These are phyloP conservation scores for Poeciliopsis prolifica DNA, from an alignment of 2,113 vertebrate species.

Conservation along the genomic window DNA sequence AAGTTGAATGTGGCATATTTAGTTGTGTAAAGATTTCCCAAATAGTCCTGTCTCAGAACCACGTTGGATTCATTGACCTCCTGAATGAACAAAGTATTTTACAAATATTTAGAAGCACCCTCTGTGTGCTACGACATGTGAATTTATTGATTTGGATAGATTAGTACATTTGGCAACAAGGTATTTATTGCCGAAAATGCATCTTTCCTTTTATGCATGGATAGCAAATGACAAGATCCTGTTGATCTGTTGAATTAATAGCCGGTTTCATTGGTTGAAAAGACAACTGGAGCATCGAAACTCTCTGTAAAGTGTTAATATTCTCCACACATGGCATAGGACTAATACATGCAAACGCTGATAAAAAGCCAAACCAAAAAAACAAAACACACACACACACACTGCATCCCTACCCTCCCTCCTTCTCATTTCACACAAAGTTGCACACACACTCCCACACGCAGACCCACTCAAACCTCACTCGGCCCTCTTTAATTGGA, in stretches of 20 bases:
- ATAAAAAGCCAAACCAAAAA: neutral
- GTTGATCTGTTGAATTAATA: neutral
- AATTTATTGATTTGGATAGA: neutral
- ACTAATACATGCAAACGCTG: constrained; percentile 2
- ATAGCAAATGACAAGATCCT: neutral
- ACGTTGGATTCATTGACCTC: too few relatives aligned
- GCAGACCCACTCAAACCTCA: constrained; percentile 71
- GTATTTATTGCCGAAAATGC: neutral
- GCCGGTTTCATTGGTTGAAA: neutral
- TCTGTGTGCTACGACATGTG: neutral
- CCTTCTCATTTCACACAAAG: constrained; percentile 48
- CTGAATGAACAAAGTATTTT: too few relatives aligned
- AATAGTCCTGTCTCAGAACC: too few relatives aligned
- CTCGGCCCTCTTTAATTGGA: constrained; percentile 94
- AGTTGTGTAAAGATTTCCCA: too few relatives aligned
- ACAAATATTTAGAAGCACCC: neutral
- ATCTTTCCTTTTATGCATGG: neutral
- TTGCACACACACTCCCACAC: constrained; percentile 41
- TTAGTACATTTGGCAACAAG: neutral
- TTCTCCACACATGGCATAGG: neutral
- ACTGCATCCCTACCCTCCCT: constrained; percentile 6
- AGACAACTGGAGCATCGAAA: neutral
- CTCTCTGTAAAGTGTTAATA: neutral
- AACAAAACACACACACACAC: neutral
- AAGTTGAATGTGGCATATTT: too few relatives aligned